Evolutionary conservation across 2,797 vertebrate species (phyloP).

Genomic region (Telmatherina bonti): DNA sequence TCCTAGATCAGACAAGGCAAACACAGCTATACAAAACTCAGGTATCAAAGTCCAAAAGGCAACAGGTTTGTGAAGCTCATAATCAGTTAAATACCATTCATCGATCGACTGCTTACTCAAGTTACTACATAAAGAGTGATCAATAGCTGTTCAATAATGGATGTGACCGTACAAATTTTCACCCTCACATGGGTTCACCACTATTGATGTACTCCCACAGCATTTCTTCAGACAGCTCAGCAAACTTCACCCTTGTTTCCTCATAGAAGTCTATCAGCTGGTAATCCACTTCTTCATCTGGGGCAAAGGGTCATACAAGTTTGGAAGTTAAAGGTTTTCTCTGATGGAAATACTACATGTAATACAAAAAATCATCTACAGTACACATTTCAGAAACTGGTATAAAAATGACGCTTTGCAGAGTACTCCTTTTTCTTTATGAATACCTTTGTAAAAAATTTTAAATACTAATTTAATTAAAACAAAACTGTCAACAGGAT

Average conservation of each 20-base stretch:
- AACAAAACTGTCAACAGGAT: not conserved
- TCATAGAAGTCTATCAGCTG: slow-evolving; percentile 90
- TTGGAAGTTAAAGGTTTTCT: not conserved
- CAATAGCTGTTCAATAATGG: slow-evolving; percentile 27
- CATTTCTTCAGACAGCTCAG: slow-evolving; percentile 92
- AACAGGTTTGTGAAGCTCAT: slow-evolving; percentile 42
- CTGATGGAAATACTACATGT: not conserved
- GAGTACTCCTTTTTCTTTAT: no score
- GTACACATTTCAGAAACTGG: not conserved
- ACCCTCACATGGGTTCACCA: slow-evolving; percentile 95
- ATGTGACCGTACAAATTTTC: slow-evolving; percentile 21
- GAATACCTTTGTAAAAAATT: no score
- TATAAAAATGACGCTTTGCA: not conserved
- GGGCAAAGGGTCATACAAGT: not conserved
- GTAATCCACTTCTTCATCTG: slow-evolving; percentile 83
- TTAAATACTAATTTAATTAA: not conserved
- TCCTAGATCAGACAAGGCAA: slow-evolving; percentile 32
- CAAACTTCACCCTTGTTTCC: slow-evolving; percentile 96
- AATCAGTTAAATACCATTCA: slow-evolving; percentile 13
- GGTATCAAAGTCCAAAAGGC: slow-evolving; percentile 70
- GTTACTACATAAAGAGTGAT: slow-evolving; percentile 24
- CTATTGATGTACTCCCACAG: slow-evolving; percentile 97
- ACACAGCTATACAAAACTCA: slow-evolving; percentile 42
- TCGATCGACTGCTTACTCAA: slow-evolving; percentile 3
- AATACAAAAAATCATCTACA: no score